A percentile compares a stretch with the other conserved stretches of the same genome.
phyloP scores from a whole-genome alignment of 2,113 vertebrate species.

The Benitochromis conjunctus region DNA sequence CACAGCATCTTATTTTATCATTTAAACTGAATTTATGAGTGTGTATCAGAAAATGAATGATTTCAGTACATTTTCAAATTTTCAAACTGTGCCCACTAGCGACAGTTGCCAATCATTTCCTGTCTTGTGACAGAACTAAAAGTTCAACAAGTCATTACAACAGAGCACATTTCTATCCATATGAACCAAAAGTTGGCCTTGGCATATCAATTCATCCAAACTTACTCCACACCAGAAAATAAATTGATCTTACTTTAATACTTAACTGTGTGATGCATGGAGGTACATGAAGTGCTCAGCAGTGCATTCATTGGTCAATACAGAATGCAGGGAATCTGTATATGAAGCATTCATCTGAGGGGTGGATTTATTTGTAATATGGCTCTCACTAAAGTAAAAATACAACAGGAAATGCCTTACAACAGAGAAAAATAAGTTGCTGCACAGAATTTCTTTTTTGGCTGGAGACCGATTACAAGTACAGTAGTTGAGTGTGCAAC shows the following conservation, averaged over 20 bases:
- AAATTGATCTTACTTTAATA: not conserved
- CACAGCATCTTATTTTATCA: not conserved
- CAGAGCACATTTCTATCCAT: not conserved
- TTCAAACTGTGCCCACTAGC: not conserved
- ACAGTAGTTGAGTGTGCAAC: not conserved
- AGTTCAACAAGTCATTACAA: not conserved
- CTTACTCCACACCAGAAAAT: not conserved
- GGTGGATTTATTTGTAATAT: not conserved
- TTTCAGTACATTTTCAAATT: not conserved
- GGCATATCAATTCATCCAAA: not conserved
- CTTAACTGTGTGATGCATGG: not conserved
- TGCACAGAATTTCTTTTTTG: not conserved
- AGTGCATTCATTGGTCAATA: not conserved
- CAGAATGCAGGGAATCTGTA: not conserved
- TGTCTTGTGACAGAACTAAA: not conserved
- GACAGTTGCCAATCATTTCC: not conserved
- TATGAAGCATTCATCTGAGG: not conserved
- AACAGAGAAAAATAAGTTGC: not conserved
- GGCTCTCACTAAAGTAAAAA: not conserved
- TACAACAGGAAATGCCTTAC: not conserved
- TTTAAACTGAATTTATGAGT: not conserved
- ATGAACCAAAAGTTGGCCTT: not conserved
- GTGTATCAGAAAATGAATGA: not conserved
- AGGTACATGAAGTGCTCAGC: not conserved
- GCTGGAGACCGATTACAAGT: accelerated